Base-by-base conservation (phyloP, 2,797 vertebrate genomes). In the Paedocypris micromegethes region DNA sequence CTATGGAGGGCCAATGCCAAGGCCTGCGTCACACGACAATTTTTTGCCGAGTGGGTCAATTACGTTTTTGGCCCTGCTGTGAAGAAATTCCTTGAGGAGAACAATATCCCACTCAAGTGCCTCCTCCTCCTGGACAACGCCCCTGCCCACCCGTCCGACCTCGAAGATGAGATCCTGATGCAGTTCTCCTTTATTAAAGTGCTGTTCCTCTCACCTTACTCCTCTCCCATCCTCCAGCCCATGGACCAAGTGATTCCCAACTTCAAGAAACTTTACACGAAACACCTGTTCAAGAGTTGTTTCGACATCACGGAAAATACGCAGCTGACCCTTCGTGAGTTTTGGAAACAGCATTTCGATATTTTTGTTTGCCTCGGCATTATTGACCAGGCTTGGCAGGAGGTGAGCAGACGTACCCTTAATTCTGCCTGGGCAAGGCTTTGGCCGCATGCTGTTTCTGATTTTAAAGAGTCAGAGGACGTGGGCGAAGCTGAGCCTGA, bases 21-120 rank as follows among this genome's bases (percentile, higher is more conserved):
- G 47, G 52, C 72, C 1, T 84, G 73, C 23, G 23, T 23, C 23
- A 23, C 23, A 23, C 23, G 66, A 63, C 60, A 61, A 49, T 64
- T 80, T 42, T 83, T 83, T 48, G 56, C 72, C 2, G 78, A 80
- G 9, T 84, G 73, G 71, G 58, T 81, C 44, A 53, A 58, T 5
- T 72, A 58, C 49, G 5, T 5, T 48, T 50, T 50, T 9, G 49
- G 49, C 8, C 49, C 49, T 8, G 65, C 61, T 53, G 53, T 81
- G 0, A 68, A 68, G 49, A 71, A 63, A 9, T 77, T 77, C 44
- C 74, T 69, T 8, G 3, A 50, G 43, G 64, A 72, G 40, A 78
- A 79, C 40, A 58, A 59, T 4, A 70, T 82, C 23, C 58, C 78
- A 0, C 70, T 70, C 47, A 79, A 74, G 58, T 51, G 64, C 2